Percentiles rank a stretch among this genome's conserved stretches.
Evolutionary conservation across 2,888 invertebrate species (phyloP).

Genomic region (Calliopum simillimum): DNA sequence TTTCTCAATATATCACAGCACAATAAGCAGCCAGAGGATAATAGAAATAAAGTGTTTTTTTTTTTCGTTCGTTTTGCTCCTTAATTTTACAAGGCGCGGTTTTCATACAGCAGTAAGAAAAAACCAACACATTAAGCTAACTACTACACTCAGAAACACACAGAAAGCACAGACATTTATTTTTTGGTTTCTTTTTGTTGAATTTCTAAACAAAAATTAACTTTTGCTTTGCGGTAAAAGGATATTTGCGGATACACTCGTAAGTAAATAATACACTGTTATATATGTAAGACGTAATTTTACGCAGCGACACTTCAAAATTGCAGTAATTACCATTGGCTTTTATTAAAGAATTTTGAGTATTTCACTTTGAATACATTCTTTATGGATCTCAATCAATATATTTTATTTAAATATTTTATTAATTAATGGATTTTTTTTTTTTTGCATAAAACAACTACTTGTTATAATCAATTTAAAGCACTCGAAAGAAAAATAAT

Average conservation of each 20-base stretch:
- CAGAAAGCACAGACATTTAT: neutral
- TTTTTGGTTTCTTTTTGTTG: too few species aligned
- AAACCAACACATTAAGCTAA: constrained; percentile 4
- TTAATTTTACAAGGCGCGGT: constrained; percentile 1
- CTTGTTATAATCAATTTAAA: neutral
- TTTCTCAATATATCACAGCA: constrained; percentile 1
- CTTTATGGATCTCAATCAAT: neutral
- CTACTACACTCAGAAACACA: neutral
- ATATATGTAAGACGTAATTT: too few species aligned
- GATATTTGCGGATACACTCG: too few species aligned
- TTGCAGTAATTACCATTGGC: neutral
- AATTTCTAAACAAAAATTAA: too few species aligned
- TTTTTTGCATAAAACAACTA: neutral
- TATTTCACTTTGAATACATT: neutral
- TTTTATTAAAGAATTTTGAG: neutral
- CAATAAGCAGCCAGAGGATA: neutral
- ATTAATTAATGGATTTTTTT: too few species aligned
- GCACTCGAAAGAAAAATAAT: neutral
- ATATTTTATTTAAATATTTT: neutral
- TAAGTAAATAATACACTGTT: too few species aligned
- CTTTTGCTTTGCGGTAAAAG: too few species aligned
- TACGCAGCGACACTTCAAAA: too few species aligned
- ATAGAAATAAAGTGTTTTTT: too few species aligned
- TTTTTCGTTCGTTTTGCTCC: too few species aligned
- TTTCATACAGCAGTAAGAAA: neutral